Conservation (phyloP, 2,797 vertebrate genomes). For the Enteromius mattozi region DNA sequence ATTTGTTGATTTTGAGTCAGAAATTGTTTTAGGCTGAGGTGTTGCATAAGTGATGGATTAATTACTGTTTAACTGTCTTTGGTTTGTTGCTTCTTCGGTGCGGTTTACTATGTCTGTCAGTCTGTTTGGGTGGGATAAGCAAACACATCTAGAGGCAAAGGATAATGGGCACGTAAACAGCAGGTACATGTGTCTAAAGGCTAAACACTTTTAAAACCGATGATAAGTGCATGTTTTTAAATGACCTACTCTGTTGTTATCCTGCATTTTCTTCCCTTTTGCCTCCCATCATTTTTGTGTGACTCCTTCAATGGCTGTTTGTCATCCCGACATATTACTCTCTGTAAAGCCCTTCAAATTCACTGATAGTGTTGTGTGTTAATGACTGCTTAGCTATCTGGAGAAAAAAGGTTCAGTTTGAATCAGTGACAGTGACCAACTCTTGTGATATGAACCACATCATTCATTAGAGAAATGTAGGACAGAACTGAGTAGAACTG, state of each 20-base stretch:
- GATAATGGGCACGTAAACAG: not conserved
- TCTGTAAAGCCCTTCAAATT: not conserved
- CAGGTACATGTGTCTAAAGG: not conserved
- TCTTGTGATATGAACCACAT: not conserved
- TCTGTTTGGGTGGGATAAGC: slow-evolving; percentile 10
- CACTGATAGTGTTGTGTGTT: slow-evolving; percentile 6
- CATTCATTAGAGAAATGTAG: slow-evolving; percentile 11
- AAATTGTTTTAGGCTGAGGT: not conserved
- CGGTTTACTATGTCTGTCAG: slow-evolving; percentile 26
- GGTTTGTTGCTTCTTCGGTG: slow-evolving; percentile 9
- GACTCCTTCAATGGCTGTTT: not conserved
- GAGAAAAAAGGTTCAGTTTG: not conserved
- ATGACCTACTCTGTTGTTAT: not conserved
- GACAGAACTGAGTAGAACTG: not conserved
- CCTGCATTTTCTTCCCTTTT: not conserved
- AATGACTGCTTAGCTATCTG: not conserved
- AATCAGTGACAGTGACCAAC: not conserved
- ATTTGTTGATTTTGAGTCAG: slow-evolving; percentile 10
- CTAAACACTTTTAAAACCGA: not conserved
- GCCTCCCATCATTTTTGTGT: not conserved
- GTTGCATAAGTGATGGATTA: not conserved
- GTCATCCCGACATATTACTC: not conserved
- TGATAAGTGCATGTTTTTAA: slow-evolving; percentile 3
- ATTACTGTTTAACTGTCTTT: not conserved
- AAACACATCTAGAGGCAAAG: not conserved